Percentiles rank a stretch among this genome's conserved stretches.
phyloP scores from a whole-genome alignment of 1,140 invertebrate genomes.

The Stenopsyche tienmushanensis region DNA sequence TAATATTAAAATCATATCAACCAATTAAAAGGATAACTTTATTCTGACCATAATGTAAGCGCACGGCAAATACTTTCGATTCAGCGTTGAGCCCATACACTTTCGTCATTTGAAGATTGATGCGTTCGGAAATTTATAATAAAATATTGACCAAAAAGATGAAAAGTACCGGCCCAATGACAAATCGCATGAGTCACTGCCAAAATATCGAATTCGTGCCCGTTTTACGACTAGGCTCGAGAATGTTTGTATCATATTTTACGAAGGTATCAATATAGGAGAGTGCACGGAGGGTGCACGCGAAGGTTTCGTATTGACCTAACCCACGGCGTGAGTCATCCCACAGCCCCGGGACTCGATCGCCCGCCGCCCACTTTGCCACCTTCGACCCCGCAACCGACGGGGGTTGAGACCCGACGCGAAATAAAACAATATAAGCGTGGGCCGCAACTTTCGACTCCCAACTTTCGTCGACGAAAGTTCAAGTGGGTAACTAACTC shows the following conservation, averaged over 20 bases:
- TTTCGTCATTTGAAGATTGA: no score
- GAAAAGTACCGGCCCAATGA: no score
- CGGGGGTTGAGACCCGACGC: neutral
- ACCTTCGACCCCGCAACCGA: neutral
- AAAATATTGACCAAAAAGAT: no score
- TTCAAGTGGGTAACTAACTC: slow-evolving; percentile 1
- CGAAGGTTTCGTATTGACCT: slow-evolving; percentile 31
- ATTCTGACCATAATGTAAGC: no score
- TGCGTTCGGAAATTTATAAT: no score
- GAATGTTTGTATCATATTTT: neutral
- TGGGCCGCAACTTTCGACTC: neutral
- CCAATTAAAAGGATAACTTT: no score
- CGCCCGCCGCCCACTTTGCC: no score
- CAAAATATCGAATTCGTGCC: no score
- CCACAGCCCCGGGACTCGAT: neutral
- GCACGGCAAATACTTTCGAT: no score
- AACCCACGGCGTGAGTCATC: slow-evolving; percentile 39
- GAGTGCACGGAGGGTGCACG: slow-evolving; percentile 20
- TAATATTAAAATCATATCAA: no score
- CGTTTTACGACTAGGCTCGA: neutral
- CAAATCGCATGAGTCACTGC: no score
- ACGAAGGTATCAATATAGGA: neutral
- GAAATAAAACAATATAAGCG: neutral
- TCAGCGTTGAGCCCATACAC: no score
- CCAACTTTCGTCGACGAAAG: neutral